Evolutionary conservation across 2,888 invertebrate species (phyloP), one percentile per base, ranked within the genome.

Genomic region (Drosophila heteroneura): DNA sequence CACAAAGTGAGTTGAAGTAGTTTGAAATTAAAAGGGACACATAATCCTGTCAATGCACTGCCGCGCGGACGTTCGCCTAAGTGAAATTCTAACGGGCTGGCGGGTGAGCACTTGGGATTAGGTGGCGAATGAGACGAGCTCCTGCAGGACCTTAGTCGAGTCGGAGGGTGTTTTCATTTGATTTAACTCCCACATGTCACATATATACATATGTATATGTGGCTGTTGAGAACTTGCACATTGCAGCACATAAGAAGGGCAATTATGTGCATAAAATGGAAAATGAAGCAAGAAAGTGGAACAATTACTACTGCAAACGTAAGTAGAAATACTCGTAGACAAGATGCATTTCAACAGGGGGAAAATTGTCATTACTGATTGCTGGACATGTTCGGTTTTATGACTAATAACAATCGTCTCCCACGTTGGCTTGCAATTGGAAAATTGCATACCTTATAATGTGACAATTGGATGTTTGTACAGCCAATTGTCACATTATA

Each of bases 1-100:
- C 73, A 74, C 79, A 89, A 81, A 86, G 84, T 82, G 74, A 91
- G 82, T 79, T 82, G 85, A 87, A 87, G 87, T 91, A 85, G 81
- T 88, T 91, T 79, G 76, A 91, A 87, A 87, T 87, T 87, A 91
- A 87, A 91, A 87, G 79, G 90, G 89, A 91, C 90, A 90, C 79
- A 75, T 79, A 85, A 87, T 87, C 91, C 88, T 77, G 83, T 76
- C 78, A 78, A 80, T 79, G 85, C 70, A 56, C 61, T 79, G 79
- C 74, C 62, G 59, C 70, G 76, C 73, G 70, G 57, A 59, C 66
- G 47, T 30, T 64, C 58, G 49, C 56, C 54, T 73, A 81, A 78
- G 90, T 82, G 78, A 90, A 88, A 90, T 71, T 70, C 83, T 64
- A 72, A 69, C 72, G 66, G 65, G 56, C 72, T 54, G 56, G 33